Evolutionary conservation across 1,140 invertebrate species (phyloP).

Genomic region (Anoplolepis gracilipes): DNA sequence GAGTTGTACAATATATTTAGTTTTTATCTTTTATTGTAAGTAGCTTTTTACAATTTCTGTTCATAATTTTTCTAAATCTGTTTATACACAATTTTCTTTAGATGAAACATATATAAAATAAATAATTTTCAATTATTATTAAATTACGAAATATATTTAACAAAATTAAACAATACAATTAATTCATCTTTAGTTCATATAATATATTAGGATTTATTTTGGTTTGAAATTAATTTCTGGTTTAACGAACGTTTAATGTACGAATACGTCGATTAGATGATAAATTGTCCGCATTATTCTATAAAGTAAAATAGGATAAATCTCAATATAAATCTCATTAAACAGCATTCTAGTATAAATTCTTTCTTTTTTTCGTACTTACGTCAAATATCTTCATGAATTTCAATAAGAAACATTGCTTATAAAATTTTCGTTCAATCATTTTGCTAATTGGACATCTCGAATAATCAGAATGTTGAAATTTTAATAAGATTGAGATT

Average conservation of each 20-base stretch:
- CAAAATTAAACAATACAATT: background rate
- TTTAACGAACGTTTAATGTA: background rate
- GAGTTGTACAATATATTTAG: background rate
- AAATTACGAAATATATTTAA: background rate
- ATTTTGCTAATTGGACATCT: background rate
- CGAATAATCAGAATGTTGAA: background rate
- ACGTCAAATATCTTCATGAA: background rate
- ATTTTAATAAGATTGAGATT: background rate
- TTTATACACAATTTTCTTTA: background rate
- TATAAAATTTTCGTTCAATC: slow-evolving; percentile 17
- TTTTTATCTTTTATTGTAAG: background rate
- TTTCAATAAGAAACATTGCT: background rate
- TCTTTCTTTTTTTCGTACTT: background rate
- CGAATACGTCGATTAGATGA: background rate
- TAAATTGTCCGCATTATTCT: background rate
- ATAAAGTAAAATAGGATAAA: background rate
- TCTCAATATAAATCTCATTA: background rate
- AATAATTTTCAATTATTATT: background rate
- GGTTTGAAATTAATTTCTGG: background rate
- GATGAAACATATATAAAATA: background rate
- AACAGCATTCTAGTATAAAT: background rate
- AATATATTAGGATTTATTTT: background rate
- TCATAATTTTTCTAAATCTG: slow-evolving; percentile 6
- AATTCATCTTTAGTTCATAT: background rate
- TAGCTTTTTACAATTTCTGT: background rate